Evolutionary conservation across 1,140 invertebrate species (phyloP), one percentile per base, ranked within the genome.

Genomic region (Megathymus violae): DNA sequence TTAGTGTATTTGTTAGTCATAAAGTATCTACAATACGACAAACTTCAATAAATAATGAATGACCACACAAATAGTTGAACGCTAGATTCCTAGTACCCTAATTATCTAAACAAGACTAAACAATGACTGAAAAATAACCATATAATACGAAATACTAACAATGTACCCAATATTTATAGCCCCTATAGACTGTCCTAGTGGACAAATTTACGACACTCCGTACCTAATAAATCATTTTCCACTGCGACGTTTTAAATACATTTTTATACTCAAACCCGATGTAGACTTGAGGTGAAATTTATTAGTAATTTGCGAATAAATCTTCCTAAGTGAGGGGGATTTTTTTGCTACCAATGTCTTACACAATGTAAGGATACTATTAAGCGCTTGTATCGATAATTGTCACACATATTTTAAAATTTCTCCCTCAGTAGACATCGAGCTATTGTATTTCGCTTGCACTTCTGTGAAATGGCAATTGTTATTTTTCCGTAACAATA

Each of bases 281-380:
- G 82, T 82, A 74, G 73, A 80, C 67, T 72, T 71, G 66, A 65
- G 71, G 74, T 67, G 73, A 85, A 89, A 91, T 90, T 89, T 86
- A 88, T 85, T 87, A 85, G 86, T 89, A 91, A 91, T 91, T 91
- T 88, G 81, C 81, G 82, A 87, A 91, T 90, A 90, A 90, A 89
- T 90, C 88, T 88, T 85, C 58, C 52, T 74, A 62, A 67, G 73
- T 47, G 65, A 78, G 80, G 85, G 83, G 80, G 78, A 64, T 56
- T 82, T 89, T 83, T 88, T 80, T 79, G 64, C 62, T 69, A 72
- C 74, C 38, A 47, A 38, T 62, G 61, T 80, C 63, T 54, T 78
- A 52, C 27, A 82, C 79, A 86, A 78, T 86, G 82, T 88, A 86
- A 86, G 75, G 43, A 75, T 70, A 75, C 78, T 87, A 89, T 90